These are phyloP conservation scores for Ariolimax columbianus DNA, from an alignment of 2,888 invertebrate species.

Conservation along the genomic window DNA sequence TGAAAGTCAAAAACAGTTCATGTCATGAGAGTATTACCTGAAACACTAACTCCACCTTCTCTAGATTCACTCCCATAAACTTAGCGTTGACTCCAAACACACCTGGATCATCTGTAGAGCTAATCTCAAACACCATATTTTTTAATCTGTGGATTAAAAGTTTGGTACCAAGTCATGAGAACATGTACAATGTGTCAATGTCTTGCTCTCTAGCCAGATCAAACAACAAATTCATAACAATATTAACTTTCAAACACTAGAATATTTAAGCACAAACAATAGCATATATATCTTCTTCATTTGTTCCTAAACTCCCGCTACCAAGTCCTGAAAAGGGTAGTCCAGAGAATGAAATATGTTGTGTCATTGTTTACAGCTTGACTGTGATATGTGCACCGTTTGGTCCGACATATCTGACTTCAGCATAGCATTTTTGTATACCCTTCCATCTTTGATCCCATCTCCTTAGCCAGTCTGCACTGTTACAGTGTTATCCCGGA, in stretches of 20 bases:
- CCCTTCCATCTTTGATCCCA: too few relatives aligned
- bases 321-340: too few relatives aligned
- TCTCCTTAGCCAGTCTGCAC: too few relatives aligned
- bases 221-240: not conserved
- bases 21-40: conserved; percentile 74
- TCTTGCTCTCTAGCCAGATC: not conserved
- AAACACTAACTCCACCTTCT: conserved; percentile 85
- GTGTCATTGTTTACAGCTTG: too few relatives aligned
- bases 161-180: not conserved
- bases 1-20: not conserved
- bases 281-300: too few relatives aligned
- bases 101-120: conserved; percentile 84
- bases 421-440: too few relatives aligned
- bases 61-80: conserved; percentile 88
- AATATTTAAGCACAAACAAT: too few relatives aligned
- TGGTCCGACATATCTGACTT: too few relatives aligned
- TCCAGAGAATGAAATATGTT: too few relatives aligned
- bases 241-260: not conserved
- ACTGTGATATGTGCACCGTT: too few relatives aligned
- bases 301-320: too few relatives aligned
- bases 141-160: conserved; percentile 81
- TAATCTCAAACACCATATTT: conserved; percentile 87
- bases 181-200: not conserved
- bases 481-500: too few relatives aligned
- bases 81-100: conserved; percentile 86